Evolutionary conservation across 2,113 vertebrate species (phyloP).

Genomic region (Gasterosteus nipponicus): DNA sequence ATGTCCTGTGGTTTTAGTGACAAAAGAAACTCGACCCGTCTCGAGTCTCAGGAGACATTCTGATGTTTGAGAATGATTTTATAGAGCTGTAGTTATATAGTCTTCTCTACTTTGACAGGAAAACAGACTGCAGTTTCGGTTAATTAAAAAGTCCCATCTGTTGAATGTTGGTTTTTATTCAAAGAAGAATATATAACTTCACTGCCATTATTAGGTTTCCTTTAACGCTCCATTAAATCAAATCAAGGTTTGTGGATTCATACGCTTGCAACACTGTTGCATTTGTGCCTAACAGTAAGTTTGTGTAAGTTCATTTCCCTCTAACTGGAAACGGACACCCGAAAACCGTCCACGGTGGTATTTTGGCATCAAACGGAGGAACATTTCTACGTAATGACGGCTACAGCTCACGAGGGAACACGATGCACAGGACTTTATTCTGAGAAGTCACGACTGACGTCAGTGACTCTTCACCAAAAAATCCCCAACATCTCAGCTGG

Average conservation of each 20-base stretch:
- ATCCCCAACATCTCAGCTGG: too few relatives aligned
- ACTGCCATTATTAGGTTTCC: neutral
- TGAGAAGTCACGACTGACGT: neutral
- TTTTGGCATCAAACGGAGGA: too few relatives aligned
- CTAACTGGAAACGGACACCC: too few relatives aligned
- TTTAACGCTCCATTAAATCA: neutral
- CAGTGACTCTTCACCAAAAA: neutral
- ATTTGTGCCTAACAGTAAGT: neutral
- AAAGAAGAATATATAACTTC: neutral
- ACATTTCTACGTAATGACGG: too few relatives aligned
- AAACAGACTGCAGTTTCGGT: neutral
- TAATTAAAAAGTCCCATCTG: neutral
- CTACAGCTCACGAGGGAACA: too few relatives aligned
- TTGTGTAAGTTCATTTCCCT: too few relatives aligned
- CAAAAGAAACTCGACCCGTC: conserved; percentile 12
- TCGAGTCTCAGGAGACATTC: neutral
- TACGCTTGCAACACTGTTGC: neutral
- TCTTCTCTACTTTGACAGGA: neutral
- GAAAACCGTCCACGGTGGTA: too few relatives aligned
- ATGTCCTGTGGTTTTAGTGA: neutral
- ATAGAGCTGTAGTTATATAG: neutral
- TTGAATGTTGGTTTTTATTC: neutral
- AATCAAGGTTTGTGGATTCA: neutral
- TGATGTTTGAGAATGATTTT: too few relatives aligned
- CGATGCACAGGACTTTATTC: too few relatives aligned